Conservation (phyloP, 2,113 vertebrate genomes). For the Chelonoidis abingdonii region DNA sequence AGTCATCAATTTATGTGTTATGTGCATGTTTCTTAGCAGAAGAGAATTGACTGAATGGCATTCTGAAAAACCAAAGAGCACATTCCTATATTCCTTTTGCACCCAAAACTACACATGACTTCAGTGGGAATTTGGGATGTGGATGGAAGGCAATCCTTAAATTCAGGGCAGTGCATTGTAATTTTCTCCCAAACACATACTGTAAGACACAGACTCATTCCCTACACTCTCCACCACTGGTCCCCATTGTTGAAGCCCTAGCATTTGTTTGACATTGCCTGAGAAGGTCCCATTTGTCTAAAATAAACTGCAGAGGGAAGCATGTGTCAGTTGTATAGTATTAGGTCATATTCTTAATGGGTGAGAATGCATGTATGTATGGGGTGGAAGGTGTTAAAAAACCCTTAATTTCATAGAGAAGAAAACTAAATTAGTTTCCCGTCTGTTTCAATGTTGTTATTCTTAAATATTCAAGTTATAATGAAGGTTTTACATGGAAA, state of each 20-base stretch:
- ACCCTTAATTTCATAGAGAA: neutral
- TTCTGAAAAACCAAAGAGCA: neutral
- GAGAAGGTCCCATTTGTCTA: neutral
- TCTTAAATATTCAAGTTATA: neutral
- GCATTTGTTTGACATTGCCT: neutral
- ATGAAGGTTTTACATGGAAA: neutral
- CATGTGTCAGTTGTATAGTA: fast-evolving
- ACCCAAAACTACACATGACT: neutral
- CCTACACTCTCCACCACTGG: neutral
- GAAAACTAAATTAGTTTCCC: neutral
- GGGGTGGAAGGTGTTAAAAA: fast-evolving
- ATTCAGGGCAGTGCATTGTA: neutral
- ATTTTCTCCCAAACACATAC: neutral
- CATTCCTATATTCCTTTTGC: neutral
- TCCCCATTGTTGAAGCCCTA: neutral
- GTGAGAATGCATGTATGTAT: neutral
- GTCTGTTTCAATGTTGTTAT: neutral
- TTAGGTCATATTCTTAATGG: neutral
- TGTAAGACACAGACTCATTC: neutral
- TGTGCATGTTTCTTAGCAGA: neutral
- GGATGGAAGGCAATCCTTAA: neutral
- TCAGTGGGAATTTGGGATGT: neutral
- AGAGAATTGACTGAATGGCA: neutral
- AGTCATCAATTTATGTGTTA: neutral
- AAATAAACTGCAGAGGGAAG: neutral